Evolutionary conservation across 2,888 invertebrate genomes (phyloP).

Genomic region (Trypoxylon attenuatum): DNA sequence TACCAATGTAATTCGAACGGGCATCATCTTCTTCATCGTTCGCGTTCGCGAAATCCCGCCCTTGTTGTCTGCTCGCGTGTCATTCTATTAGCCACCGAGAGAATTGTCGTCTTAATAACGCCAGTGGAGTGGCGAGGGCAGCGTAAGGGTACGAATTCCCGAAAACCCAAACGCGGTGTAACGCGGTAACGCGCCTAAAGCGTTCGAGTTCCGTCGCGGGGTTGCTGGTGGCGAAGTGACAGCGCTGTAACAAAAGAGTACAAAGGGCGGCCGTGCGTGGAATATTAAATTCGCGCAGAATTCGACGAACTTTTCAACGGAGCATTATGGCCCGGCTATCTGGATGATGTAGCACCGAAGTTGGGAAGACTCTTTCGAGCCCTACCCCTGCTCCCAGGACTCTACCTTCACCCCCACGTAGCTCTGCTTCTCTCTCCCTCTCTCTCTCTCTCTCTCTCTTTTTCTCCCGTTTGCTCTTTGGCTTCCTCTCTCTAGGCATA

Average conservation of each 20-base stretch:
- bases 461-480: constrained; percentile 20
- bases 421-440: constrained; percentile 6
- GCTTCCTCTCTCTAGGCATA: constrained; percentile 54
- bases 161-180: neutral
- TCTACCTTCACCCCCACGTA: constrained; percentile 5
- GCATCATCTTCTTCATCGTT: constrained; percentile 9
- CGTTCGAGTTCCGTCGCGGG: too few relatives aligned
- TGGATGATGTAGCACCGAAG: constrained; percentile 73
- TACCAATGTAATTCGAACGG: constrained; percentile 60
- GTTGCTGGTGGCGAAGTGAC: neutral
- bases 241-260: constrained; percentile 14
- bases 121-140: neutral
- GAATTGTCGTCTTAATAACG: too few relatives aligned
- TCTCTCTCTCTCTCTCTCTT: constrained; percentile 7
- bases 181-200: constrained; percentile 4
- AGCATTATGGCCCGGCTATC: constrained; percentile 67
- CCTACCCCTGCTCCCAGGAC: constrained; percentile 29
- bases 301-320: constrained; percentile 69
- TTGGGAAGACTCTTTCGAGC: constrained; percentile 63
- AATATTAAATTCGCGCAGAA: constrained; percentile 73
- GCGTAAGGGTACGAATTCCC: neutral
- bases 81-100: too few relatives aligned
- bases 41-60: constrained; percentile 2
- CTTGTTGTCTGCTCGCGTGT: neutral
- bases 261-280: constrained; percentile 59